A percentile compares a stretch with the other conserved stretches of the same genome.
phyloP scores from a whole-genome alignment of 2,888 invertebrate genomes.

The Drosophila peninsularis region DNA sequence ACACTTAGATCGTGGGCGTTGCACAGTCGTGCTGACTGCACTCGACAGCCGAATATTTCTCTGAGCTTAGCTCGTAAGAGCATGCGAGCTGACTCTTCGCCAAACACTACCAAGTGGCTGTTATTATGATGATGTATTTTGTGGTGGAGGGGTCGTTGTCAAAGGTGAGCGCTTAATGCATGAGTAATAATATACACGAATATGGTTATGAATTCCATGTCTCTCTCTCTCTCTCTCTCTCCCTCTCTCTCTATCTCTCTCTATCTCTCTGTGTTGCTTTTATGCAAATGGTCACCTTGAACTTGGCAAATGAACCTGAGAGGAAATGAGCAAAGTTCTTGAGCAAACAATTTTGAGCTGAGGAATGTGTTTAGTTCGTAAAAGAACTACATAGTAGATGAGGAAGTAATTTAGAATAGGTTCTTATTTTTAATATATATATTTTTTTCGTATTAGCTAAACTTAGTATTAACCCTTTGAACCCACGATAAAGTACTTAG shows the following conservation, averaged over 20 bases:
- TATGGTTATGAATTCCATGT: conserved; percentile 40
- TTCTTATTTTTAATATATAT: neutral
- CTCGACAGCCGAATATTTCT: conserved; percentile 19
- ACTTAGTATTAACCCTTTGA: neutral
- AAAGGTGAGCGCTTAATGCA: conserved; percentile 66
- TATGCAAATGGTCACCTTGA: conserved; percentile 72
- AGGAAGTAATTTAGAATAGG: neutral
- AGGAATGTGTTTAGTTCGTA: conserved; percentile 4
- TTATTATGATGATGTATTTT: conserved; percentile 47
- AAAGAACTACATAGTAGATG: neutral
- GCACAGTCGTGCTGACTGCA: conserved; percentile 43
- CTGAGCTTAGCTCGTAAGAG: conserved; percentile 43
- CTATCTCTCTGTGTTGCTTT: conserved; percentile 27
- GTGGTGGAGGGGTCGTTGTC: conserved; percentile 43
- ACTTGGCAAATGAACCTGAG: conserved; percentile 62
- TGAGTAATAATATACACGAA: conserved; percentile 64
- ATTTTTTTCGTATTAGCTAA: neutral
- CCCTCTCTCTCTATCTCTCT: neutral
- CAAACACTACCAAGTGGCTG: conserved; percentile 44
- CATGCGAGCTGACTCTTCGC: conserved; percentile 33
- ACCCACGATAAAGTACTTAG: neutral
- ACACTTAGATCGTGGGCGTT: conserved; percentile 13
- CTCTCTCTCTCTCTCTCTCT: neutral
- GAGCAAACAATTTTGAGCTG: conserved; percentile 1
- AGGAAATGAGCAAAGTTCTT: conserved; percentile 56